phyloP scores from a whole-genome alignment of 2,797 vertebrate genomes.

The Lepilemur ruficaudatus region DNA sequence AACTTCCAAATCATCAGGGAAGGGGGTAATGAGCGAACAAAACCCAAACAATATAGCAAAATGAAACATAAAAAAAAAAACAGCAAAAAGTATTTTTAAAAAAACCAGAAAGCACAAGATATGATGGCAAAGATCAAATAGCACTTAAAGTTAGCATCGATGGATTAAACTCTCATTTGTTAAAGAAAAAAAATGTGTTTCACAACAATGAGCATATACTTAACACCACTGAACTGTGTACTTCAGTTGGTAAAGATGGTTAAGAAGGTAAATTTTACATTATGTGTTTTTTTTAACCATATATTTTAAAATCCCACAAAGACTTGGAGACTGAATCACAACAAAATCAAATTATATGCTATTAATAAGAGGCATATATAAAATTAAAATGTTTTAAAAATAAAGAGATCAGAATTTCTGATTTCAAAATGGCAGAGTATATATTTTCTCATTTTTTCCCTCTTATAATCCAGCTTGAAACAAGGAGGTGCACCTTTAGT shows the following conservation, averaged over 20 bases:
- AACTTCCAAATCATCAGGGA: background rate
- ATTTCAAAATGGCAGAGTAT: background rate
- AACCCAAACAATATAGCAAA: background rate
- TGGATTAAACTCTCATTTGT: background rate
- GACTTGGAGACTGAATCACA: background rate
- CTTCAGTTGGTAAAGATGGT: background rate
- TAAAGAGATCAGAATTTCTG: background rate
- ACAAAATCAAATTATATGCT: background rate
- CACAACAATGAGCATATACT: background rate
- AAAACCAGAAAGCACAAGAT: background rate
- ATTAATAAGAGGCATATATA: background rate
- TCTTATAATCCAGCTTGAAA: background rate
- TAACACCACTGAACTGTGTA: background rate
- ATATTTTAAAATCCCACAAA: background rate
- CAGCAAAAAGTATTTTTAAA: background rate
- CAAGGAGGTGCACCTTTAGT: background rate
- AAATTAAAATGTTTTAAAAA: background rate
- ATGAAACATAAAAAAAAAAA: background rate
- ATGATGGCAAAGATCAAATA: background rate
- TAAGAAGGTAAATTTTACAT: background rate
- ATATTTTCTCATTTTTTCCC: background rate
- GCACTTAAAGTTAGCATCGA: background rate
- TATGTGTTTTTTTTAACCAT: background rate
- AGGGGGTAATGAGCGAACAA: background rate
- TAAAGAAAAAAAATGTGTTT: background rate